phyloP scores from a whole-genome alignment of 2,113 vertebrate genomes.

The Nothocercus julius region DNA sequence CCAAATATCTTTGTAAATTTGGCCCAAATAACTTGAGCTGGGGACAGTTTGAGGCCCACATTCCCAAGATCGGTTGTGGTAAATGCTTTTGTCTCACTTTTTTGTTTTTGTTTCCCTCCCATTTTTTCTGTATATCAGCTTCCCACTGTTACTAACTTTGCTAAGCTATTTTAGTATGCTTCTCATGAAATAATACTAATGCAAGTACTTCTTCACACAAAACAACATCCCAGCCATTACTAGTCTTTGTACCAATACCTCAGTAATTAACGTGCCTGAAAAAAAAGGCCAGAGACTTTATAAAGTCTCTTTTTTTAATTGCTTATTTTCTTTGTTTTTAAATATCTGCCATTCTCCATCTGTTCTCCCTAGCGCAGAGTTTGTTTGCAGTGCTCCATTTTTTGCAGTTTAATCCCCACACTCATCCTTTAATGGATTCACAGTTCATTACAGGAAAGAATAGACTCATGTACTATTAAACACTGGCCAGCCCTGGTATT shows the following conservation, averaged over 20 bases:
- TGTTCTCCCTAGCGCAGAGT: constrained; percentile 51
- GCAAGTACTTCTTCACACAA: constrained; percentile 43
- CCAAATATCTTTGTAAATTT: neutral
- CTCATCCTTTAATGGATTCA: constrained; percentile 56
- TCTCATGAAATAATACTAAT: constrained; percentile 48
- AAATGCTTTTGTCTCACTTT: neutral
- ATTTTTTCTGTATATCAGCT: constrained; percentile 18
- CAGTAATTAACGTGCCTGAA: constrained; percentile 17
- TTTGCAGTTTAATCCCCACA: constrained; percentile 46
- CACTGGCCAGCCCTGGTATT: constrained; percentile 40
- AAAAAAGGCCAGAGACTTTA: constrained; percentile 9
- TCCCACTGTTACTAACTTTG: constrained; percentile 29
- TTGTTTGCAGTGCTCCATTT: constrained; percentile 41
- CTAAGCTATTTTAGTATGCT: constrained; percentile 40
- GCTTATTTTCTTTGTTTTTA: constrained; percentile 53
- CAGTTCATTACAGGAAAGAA: constrained; percentile 45
- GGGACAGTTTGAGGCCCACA: neutral
- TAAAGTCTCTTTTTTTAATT: constrained; percentile 58
- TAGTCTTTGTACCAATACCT: constrained; percentile 32
- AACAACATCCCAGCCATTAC: constrained; percentile 45
- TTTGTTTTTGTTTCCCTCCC: neutral
- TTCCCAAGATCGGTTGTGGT: neutral
- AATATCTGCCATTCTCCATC: constrained; percentile 65
- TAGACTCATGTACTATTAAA: constrained; percentile 11
- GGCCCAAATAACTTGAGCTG: neutral